Conservation (phyloP, 2,113 vertebrate genomes). For the Sitta europaea region DNA sequence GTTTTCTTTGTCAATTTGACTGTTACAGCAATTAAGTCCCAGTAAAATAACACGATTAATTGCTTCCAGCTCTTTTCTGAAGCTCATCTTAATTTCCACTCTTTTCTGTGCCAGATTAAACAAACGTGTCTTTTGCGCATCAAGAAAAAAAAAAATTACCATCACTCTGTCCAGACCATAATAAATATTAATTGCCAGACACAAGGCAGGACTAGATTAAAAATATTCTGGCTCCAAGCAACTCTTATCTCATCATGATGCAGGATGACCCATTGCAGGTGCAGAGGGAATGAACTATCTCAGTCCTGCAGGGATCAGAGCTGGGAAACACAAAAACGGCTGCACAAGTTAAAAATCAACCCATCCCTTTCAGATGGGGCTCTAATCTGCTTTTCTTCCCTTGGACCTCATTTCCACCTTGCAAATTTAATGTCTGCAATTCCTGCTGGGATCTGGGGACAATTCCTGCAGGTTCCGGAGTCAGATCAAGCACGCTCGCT, state of each 20-base stretch:
- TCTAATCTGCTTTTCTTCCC: neutral
- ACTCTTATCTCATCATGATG: neutral
- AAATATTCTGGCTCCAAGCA: neutral
- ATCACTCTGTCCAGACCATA: neutral
- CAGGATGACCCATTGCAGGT: neutral
- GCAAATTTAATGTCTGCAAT: rapidly evolving
- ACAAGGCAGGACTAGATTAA: neutral
- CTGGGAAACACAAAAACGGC: neutral
- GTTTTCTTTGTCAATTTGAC: conserved; percentile 5
- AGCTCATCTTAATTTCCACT: conserved; percentile 48
- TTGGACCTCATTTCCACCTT: neutral
- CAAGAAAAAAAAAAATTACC: neutral
- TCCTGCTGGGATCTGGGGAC: neutral
- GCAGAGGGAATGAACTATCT: neutral
- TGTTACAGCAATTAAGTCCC: conserved; percentile 28
- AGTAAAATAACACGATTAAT: conserved; percentile 43
- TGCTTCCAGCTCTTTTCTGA: conserved; percentile 47
- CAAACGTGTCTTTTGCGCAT: conserved; percentile 15
- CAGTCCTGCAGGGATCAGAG: neutral
- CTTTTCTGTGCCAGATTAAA: conserved; percentile 45
- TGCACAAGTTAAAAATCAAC: neutral
- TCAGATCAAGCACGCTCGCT: rapidly evolving
- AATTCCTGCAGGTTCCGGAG: rapidly evolving
- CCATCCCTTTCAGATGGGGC: rapidly evolving
- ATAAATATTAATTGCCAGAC: conserved; percentile 31